Conservation (phyloP, 2,113 vertebrate genomes). For the Poeciliopsis occidentalis region DNA sequence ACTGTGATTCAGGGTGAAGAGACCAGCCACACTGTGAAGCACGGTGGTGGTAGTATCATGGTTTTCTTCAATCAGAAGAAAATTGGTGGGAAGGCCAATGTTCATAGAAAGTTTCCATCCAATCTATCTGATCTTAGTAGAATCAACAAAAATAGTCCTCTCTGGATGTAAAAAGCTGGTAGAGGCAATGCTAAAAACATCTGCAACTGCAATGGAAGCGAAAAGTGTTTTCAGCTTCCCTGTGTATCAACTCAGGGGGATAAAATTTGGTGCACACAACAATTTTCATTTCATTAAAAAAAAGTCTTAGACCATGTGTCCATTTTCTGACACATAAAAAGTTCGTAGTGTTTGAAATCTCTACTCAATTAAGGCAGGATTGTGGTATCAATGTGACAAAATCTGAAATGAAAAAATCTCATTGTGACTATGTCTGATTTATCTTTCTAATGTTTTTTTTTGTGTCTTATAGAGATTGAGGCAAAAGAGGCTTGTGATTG, state of each 20-base stretch:
- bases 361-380: not conserved
- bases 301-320: not conserved
- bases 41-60: not conserved
- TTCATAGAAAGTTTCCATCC: not conserved
- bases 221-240: no score
- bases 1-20: not conserved
- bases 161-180: no score
- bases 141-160: no score
- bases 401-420: no score
- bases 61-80: no score
- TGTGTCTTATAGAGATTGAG: conserved; percentile 89
- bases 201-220: no score
- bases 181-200: no score
- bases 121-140: no score
- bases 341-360: not conserved
- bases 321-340: not conserved
- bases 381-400: not conserved
- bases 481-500: conserved; percentile 98
- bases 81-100: not conserved
- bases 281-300: not conserved
- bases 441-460: conserved; percentile 17
- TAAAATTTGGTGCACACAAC: not conserved
- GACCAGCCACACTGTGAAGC: not conserved
- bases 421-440: not conserved
- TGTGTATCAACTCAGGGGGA: no score